Base-by-base conservation (phyloP, 2,797 vertebrate species). In the Toxotes lorentzi region DNA sequence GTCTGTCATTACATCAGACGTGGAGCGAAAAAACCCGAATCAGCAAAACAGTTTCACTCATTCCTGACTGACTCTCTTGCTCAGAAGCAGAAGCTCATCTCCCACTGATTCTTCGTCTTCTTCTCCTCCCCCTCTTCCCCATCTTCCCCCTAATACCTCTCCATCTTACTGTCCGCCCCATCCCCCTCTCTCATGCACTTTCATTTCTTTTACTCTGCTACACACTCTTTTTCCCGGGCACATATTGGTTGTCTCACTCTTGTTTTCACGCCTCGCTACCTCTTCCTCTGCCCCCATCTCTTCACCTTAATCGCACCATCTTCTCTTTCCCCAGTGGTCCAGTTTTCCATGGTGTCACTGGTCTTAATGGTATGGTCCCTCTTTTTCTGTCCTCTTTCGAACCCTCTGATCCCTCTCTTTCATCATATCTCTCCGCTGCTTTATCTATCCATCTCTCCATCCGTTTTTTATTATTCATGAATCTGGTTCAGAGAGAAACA, bases 381-480 rank as follows among this genome's bases (percentile, higher is more conserved):
- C 24, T 41, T 47, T 40, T 43, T 45, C 2, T 13, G 3, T 51
- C 43, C 57, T 73, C 60, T 59, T 30, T n/a, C 11, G 2, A 11
- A 62, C 61, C 41, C 38, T 77, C 66, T 73, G 61, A 86, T 77
- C 60, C 68, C 3, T 23, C 38, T 14, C 69, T 79, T 82, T 87
- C 59, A 81, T 85, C 50, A 19, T 16, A 24, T 23, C 1, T 76
- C 40, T 69, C 58, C 63, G 54, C 50, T 68, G 27, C 48, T 82
- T 71, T 40, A 69, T 82, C 72, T 40, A 8, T 73, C 77, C 63
- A 75, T 78, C 78, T 75, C 76, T 74, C 66, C 57, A 40, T 72
- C 61, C 34, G 30, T 70, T 60, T 74, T 91, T 81, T 83, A 91
- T 92, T 87, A 92, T 93, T 90, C 85, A 93, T 91, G 85, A 86